phyloP scores from a whole-genome alignment of 2,797 vertebrate species.

The Ambastaia sidthimunki region DNA sequence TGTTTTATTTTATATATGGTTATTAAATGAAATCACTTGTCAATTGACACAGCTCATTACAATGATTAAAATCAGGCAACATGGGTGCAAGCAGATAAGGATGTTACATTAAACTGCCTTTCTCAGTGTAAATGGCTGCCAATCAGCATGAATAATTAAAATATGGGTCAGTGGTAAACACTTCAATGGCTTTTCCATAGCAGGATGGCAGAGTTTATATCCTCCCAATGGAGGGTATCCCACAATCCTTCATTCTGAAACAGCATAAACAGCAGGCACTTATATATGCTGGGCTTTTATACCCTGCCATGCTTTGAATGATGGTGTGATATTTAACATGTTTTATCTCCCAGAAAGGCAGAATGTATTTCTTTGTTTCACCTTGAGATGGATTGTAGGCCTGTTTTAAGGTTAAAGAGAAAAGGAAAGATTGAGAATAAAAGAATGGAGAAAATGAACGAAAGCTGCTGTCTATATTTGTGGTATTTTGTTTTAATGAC shows the following conservation, averaged over 20 bases:
- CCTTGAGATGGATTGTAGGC: background rate
- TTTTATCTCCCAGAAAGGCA: constrained; percentile 29
- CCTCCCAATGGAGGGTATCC: background rate
- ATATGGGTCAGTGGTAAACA: constrained; percentile 34
- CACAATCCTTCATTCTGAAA: constrained; percentile 19
- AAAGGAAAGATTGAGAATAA: background rate
- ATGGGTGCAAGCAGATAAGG: constrained; percentile 60
- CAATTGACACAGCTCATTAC: constrained; percentile 68
- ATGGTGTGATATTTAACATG: constrained; percentile 19
- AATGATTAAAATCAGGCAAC: constrained; percentile 70
- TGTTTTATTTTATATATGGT: constrained; percentile 53
- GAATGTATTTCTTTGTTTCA: constrained; percentile 20
- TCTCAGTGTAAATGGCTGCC: constrained; percentile 51
- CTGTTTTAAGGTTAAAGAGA: constrained; percentile 12
- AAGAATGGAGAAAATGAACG: background rate
- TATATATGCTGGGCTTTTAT: constrained; percentile 11
- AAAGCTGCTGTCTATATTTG: constrained; percentile 19
- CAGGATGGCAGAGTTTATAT: constrained; percentile 15
- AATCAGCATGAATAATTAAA: constrained; percentile 64
- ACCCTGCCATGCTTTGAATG: constrained; percentile 27
- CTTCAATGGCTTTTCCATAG: constrained; percentile 15
- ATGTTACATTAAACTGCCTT: constrained; percentile 61
- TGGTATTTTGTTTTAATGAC: constrained; percentile 60
- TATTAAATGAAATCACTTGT: constrained; percentile 50
- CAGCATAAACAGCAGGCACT: constrained; percentile 20